Percentiles rank a stretch among this genome's conserved stretches.
phyloP scores from a whole-genome alignment of 1,140 invertebrate species.

The Lepeophtheirus salmonis region DNA sequence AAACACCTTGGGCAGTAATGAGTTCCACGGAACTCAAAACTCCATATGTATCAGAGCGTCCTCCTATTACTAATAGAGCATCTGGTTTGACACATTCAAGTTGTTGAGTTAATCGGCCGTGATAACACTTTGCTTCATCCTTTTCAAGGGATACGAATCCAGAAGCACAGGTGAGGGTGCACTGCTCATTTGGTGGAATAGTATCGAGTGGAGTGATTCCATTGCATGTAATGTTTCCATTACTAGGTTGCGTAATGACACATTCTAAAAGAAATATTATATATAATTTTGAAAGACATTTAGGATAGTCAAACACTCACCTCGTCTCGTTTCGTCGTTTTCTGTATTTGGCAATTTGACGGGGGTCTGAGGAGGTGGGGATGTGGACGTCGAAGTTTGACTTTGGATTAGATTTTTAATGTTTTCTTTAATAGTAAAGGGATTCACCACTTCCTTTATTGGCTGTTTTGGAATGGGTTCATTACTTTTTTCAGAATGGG shows the following conservation, averaged over 20 bases:
- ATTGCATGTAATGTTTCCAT: slow-evolving; percentile 4
- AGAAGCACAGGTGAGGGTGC: neutral
- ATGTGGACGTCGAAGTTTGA: too few species aligned
- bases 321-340: too few species aligned
- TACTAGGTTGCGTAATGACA: neutral
- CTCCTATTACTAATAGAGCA: slow-evolving; percentile 2
- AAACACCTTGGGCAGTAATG: neutral
- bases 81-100: slow-evolving; percentile 10
- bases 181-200: neutral
- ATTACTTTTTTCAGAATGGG: too few species aligned
- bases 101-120: neutral
- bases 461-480: too few species aligned
- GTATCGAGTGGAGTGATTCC: neutral
- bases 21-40: slow-evolving; percentile 15
- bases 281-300: neutral
- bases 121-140: neutral
- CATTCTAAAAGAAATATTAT: neutral
- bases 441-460: too few species aligned
- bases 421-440: too few species aligned
- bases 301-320: too few species aligned
- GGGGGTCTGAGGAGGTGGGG: too few species aligned
- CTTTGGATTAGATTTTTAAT: too few species aligned
- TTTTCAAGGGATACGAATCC: neutral
- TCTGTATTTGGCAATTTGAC: too few species aligned
- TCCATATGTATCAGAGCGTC: slow-evolving; percentile 10